phyloP scores from a whole-genome alignment of 2,888 invertebrate species.

The Halocaridina rubra region DNA sequence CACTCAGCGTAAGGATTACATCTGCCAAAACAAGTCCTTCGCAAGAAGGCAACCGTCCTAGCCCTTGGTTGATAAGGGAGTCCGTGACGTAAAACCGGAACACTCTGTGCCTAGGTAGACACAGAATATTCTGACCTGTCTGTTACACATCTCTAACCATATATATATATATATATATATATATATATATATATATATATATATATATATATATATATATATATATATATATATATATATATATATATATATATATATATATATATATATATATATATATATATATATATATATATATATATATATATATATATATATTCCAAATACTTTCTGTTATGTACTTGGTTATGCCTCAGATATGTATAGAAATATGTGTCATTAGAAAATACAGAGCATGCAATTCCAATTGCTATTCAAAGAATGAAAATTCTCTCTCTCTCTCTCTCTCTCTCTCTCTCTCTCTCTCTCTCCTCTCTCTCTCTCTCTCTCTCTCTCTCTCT shows the following conservation, averaged over 20 bases:
- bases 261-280: not conserved
- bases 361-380: slow-evolving; percentile 1
- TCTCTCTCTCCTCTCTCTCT: not conserved
- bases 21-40: too few relatives aligned
- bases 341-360: not conserved
- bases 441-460: not conserved
- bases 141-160: not conserved
- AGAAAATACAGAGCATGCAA: too few relatives aligned
- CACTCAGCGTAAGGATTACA: too few relatives aligned
- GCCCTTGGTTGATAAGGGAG: too few relatives aligned
- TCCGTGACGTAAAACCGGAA: too few relatives aligned
- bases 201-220: slow-evolving; percentile 15
- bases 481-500: not conserved
- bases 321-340: not conserved
- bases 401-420: too few relatives aligned
- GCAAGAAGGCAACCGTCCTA: too few relatives aligned
- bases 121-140: too few relatives aligned
- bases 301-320: not conserved
- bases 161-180: slow-evolving; percentile 26
- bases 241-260: not conserved
- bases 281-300: not conserved
- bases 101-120: too few relatives aligned
- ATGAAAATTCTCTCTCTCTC: not conserved
- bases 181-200: slow-evolving; percentile 22
- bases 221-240: not conserved